phyloP scores from a whole-genome alignment of 2,888 invertebrate species.

The Agrenia bidenticulata region DNA sequence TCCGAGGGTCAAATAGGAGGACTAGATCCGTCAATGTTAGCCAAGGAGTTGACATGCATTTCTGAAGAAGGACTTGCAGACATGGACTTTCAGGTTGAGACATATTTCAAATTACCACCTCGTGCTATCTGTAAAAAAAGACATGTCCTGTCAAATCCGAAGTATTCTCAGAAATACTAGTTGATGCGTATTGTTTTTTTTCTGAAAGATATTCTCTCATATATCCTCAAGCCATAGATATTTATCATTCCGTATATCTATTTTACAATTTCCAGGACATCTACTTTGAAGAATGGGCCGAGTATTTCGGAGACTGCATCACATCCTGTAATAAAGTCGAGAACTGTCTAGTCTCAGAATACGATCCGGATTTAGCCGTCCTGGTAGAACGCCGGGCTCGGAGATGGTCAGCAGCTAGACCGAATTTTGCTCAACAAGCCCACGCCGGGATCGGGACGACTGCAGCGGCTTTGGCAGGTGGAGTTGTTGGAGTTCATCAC shows the following conservation, averaged over 20 bases:
- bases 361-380: slow-evolving; percentile 69
- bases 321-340: slow-evolving; percentile 77
- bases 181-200: too few species aligned
- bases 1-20: slow-evolving; percentile 36
- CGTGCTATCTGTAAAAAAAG: too few species aligned
- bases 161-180: too few species aligned
- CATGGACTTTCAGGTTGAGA: slow-evolving; percentile 77
- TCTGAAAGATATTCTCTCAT: too few species aligned
- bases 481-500: slow-evolving; percentile 46
- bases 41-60: slow-evolving; percentile 73
- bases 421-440: slow-evolving; percentile 49
- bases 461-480: slow-evolving; percentile 47
- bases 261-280: slow-evolving; percentile 47
- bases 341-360: slow-evolving; percentile 49
- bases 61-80: slow-evolving; percentile 82
- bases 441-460: slow-evolving; percentile 49
- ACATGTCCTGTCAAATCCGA: too few species aligned
- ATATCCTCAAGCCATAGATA: background rate
- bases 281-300: slow-evolving; percentile 53
- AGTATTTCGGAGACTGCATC: slow-evolving; percentile 68
- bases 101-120: too few species aligned
- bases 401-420: slow-evolving; percentile 70
- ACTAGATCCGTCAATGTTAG: slow-evolving; percentile 46
- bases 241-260: background rate
- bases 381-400: slow-evolving; percentile 70